Evolutionary conservation across 2,888 invertebrate genomes (phyloP), one percentile per base, ranked within the genome.

Genomic region (Ennomos quercinarius): DNA sequence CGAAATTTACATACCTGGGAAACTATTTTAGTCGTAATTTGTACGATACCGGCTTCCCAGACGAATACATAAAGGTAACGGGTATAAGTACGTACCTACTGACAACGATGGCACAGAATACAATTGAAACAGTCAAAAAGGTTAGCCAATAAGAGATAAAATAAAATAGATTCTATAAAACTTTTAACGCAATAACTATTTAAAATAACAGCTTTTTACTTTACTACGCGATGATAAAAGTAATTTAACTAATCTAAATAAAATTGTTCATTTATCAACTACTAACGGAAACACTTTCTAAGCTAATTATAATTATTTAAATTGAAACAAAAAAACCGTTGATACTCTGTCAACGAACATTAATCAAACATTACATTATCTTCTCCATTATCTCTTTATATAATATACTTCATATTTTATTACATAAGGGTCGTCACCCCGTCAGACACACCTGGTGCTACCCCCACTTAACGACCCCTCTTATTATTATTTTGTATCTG

Each of bases 401-500:
- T 17, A 38, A 39, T 67, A 72, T 50, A 17, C 17, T 17, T 17
- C 2, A 60, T 68, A 70, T 65, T 64, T 68, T 60, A 74, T 62
- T 86, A 91, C 70, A 89, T 89, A 89, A 80, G 91, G 91, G 91
- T 86, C 70, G 80, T 71, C 68, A 74, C 84, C 82, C 85, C 83
- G 81, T 77, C 77, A 77, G 80, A 51, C 81, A 80, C 89, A 91
- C 91, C 91, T 90, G 91, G 90, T 76, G 76, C 72, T 78, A 76
- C 81, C 88, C 87, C 87, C 83, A 81, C 87, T 80, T 75, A 73
- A 72, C 72, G 78, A 73, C 82, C 81, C 84, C 78, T 81, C 83
- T 82, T 90, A 91, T 91, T 91, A 91, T 91, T 91, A 91, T 86
- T 87, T 89, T 89, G 91, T 92, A 90, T 92, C 91, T 92, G 90